A percentile compares a stretch with the other conserved stretches of the same genome.
Evolutionary conservation across 1,140 invertebrate genomes (phyloP).

Genomic region (Hycleus phaleratus): DNA sequence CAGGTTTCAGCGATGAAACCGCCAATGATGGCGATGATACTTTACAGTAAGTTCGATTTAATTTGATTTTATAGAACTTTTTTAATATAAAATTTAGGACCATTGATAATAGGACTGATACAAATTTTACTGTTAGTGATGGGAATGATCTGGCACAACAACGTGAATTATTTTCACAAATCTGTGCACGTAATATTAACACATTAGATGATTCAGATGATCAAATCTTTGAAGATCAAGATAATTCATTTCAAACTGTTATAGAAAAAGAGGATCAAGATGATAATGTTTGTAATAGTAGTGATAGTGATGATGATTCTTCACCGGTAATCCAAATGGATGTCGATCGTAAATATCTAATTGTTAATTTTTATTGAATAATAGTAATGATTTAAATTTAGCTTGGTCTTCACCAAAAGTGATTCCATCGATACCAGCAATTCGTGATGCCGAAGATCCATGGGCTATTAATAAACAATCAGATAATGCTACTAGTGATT

Average conservation of each 20-base stretch:
- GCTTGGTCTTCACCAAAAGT: slow-evolving; percentile 31
- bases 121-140: slow-evolving; percentile 46
- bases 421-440: neutral
- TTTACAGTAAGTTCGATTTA: slow-evolving; percentile 40
- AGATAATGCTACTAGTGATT: slow-evolving; percentile 14
- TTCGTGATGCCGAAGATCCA: slow-evolving; percentile 17
- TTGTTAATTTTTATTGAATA: slow-evolving; percentile 7
- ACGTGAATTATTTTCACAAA: slow-evolving; percentile 49
- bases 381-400: slow-evolving; percentile 13
- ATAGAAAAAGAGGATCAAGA: slow-evolving; percentile 42
- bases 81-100: slow-evolving; percentile 21
- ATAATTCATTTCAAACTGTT: slow-evolving; percentile 44
- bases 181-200: slow-evolving; percentile 44
- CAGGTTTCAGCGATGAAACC: slow-evolving; percentile 55
- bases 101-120: slow-evolving; percentile 45
- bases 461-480: slow-evolving; percentile 19
- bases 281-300: slow-evolving; percentile 18
- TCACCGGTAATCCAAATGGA: slow-evolving; percentile 31
- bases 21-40: slow-evolving; percentile 58
- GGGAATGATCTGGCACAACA: slow-evolving; percentile 42
- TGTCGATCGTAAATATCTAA: slow-evolving; percentile 31
- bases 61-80: neutral
- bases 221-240: slow-evolving; percentile 45
- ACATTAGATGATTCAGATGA: slow-evolving; percentile 49
- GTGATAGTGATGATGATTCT: slow-evolving; percentile 35